phyloP scores from a whole-genome alignment of 35 echinoderm and acorn worm species.

The Eucidaris tribuloides region DNA sequence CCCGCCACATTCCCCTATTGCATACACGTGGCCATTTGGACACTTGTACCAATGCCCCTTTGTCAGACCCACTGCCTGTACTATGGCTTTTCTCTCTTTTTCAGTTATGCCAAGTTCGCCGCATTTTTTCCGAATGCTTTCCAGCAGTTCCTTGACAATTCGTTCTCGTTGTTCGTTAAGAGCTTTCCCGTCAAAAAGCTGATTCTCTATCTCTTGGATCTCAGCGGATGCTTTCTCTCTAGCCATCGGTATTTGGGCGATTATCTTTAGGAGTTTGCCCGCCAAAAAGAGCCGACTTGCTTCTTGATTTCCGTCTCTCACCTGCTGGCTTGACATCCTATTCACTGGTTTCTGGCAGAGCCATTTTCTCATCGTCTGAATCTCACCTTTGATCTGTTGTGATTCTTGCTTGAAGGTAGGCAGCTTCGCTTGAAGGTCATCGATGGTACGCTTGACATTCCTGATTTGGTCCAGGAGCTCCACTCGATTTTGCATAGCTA shows the following conservation, averaged over 20 bases:
- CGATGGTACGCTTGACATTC: not conserved
- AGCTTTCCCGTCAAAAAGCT: constrained; percentile 7
- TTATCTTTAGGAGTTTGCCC: too few relatives aligned
- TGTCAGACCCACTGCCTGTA: constrained; percentile 56
- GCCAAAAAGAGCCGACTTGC: too few relatives aligned
- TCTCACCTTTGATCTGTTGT: too few relatives aligned
- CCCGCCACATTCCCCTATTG: constrained; percentile 80
- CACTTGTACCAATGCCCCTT: constrained; percentile 78
- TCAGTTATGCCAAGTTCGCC: constrained; percentile 44
- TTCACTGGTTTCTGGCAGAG: too few relatives aligned
- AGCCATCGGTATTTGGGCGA: not conserved
- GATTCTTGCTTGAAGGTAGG: too few relatives aligned
- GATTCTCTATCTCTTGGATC: not conserved
- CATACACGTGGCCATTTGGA: constrained; percentile 75
- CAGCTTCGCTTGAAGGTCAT: not conserved
- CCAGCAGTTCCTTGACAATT: constrained; percentile 18
- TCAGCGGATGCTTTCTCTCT: not conserved
- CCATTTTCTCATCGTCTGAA: too few relatives aligned
- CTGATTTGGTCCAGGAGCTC: not conserved
- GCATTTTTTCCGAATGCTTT: constrained; percentile 6
- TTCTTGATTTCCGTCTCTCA: too few relatives aligned
- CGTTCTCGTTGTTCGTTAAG: constrained; percentile 21
- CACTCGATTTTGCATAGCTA: not conserved
- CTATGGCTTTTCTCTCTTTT: constrained; percentile 50
- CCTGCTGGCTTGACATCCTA: too few relatives aligned